phyloP scores from a whole-genome alignment of 2,797 vertebrate species.

The Parotocinclus haroldoi region DNA sequence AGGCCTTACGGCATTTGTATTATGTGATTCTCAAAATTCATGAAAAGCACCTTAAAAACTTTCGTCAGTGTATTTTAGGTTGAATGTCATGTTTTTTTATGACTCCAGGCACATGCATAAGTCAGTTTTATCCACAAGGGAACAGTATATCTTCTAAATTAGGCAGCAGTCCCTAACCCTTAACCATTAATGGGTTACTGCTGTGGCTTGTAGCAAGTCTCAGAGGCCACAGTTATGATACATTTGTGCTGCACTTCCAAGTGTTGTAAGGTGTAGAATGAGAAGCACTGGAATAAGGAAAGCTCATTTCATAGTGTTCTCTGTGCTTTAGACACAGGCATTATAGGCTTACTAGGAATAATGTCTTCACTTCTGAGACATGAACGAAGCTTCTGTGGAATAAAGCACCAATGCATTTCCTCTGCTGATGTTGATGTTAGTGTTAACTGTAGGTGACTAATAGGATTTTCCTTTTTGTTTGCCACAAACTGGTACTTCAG shows the following conservation, averaged over 20 bases:
- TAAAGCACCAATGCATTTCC: neutral
- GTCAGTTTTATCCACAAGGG: conserved; percentile 8
- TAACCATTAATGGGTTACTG: too few relatives aligned
- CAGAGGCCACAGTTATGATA: too few relatives aligned
- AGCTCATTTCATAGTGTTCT: conserved; percentile 22
- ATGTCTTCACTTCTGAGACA: conserved; percentile 18
- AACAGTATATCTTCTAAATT: conserved; percentile 31
- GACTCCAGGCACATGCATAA: conserved; percentile 8
- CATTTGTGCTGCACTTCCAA: too few relatives aligned
- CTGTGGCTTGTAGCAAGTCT: too few relatives aligned
- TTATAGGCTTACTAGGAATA: conserved; percentile 9
- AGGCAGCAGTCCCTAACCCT: too few relatives aligned
- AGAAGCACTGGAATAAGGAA: conserved; percentile 20
- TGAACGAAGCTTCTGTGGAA: neutral
- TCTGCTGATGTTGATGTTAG: conserved; percentile 25
- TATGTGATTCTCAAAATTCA: conserved; percentile 22
- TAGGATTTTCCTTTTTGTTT: conserved; percentile 18
- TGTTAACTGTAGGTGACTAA: conserved; percentile 32
- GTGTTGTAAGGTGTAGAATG: too few relatives aligned
- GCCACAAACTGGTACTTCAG: conserved; percentile 20
- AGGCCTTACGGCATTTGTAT: conserved; percentile 34
- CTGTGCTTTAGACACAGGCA: neutral
- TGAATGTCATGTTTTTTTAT: conserved; percentile 23
- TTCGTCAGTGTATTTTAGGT: conserved; percentile 18
- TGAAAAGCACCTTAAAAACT: conserved; percentile 23